Base-by-base conservation (phyloP, 2,113 vertebrate genomes). In the Xyrauchen texanus region DNA sequence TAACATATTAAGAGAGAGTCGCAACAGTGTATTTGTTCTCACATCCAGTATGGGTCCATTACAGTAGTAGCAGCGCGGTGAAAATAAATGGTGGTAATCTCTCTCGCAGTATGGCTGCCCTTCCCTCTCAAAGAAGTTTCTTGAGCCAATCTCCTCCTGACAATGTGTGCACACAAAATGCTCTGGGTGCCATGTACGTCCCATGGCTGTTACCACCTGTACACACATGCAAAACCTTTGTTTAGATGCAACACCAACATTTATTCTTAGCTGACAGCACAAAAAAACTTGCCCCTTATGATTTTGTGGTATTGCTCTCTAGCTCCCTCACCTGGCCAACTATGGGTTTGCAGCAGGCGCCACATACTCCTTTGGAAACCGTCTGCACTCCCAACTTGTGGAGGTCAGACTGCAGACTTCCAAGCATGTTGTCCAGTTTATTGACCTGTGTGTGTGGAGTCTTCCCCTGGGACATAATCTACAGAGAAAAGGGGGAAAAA, bases 151-250 rank as follows among this genome's bases (percentile, higher is more conserved):
- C 91, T 99, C 98, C 82, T 98, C 97, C 86, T 98, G 97, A 90
- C 98, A 99, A 90, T 99, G 97, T 51, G 95, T 98, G 89, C 98
- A 99, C 86, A 99, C 98, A 6, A 99, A 99, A 91, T 99, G 98
- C 80, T 99, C 98, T 0, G 98, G 98, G 85, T 99, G 98, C 98
- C 98, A 99, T 0, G 97, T 98, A 84, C 95, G 96, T 66, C 97
- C 98, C 98, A 99, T 99, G 34, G 98, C 98, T 0, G 97, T 99
- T 83, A 99, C 97, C 0, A 99, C 97, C 98, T 98, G 84, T 52
- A 78, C 6, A 34, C 21, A 34, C 21, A 34, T 34, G 21, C 21
- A 34, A 1, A 34, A 34, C 21, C 21, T 34, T 34, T 34, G 21
- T 34, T 34, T 34, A 34, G 21, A 34, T 34, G 21, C 3, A 34